Evolutionary conservation across 2,888 invertebrate species (phyloP), one percentile per base, ranked within the genome.

Genomic region (Cabera pusaria): DNA sequence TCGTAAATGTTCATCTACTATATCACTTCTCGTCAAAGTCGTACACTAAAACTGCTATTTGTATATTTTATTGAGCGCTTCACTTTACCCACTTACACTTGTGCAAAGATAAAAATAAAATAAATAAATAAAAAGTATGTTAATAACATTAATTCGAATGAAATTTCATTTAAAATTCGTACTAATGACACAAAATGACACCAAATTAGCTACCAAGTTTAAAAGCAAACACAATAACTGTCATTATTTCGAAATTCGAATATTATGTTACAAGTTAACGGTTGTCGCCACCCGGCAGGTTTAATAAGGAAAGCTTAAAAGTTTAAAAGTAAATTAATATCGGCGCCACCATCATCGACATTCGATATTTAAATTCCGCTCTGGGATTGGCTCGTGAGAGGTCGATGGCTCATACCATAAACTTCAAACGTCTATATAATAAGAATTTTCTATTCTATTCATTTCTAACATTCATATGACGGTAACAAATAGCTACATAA

Each of bases 361-460:
- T 74, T 70, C 63, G 70, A 76, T 75, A 73, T 72, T 68, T 51
- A 54, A 67, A 68, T 64, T 63, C 67, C 63, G 63, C 59, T 67
- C 57, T 60, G 51, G 56, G 53, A 58, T 57, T 59, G 60, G 60
- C 56, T 41, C 37, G 35, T 29, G 56, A 59, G 64, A 59, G 67
- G 64, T 64, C 66, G 64, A 52, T 54, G 59, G 52, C 62, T 57
- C 57, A 50, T 58, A n/a, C n/a, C n/a, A n/a, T n/a, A n/a, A n/a
- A n/a, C 59, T 59, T 45, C 59, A 63, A 51, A 54, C 53, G 51
- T 32, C 34, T 55, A n/a, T n/a, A n/a, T n/a, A n/a, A n/a, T n/a
- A n/a, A n/a, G n/a, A n/a, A n/a, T n/a, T n/a, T n/a, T n/a, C n/a
- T n/a, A n/a, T n/a, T n/a, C n/a, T n/a, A 4, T 14, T 14, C 35